Evolutionary conservation across 2,113 vertebrate species (phyloP).

Genomic region (Apteryx mantelli): DNA sequence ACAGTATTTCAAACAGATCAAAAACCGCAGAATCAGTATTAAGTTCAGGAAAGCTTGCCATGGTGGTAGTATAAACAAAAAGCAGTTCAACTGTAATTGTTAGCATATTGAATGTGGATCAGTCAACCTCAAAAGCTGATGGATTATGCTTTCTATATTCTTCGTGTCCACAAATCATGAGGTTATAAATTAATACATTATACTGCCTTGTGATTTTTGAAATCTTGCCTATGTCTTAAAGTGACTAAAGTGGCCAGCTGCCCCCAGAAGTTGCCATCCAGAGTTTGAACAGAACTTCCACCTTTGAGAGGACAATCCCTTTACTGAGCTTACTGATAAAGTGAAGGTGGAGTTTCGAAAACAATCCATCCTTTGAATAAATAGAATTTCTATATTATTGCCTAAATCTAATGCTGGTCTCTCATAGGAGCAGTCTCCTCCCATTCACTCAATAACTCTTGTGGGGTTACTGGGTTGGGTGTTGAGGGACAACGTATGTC

Average conservation of each 20-base stretch:
- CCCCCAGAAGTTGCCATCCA: not conserved
- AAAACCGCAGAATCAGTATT: not conserved
- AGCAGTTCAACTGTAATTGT: not conserved
- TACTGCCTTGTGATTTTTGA: not conserved
- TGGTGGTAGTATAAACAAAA: not conserved
- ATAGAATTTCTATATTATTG: not conserved
- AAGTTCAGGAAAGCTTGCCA: not conserved
- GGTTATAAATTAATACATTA: not conserved
- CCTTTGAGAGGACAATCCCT: not conserved
- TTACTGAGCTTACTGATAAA: not conserved
- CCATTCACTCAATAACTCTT: not conserved
- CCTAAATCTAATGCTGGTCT: not conserved
- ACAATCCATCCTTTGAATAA: not conserved
- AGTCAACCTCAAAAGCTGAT: not conserved
- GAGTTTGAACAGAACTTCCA: not conserved
- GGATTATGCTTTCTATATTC: not conserved
- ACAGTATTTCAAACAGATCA: not conserved
- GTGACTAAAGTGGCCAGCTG: not conserved
- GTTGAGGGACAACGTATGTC: accelerated
- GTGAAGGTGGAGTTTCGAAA: not conserved
- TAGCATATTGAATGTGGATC: not conserved
- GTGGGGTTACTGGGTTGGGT: not conserved
- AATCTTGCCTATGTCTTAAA: not conserved
- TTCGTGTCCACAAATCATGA: not conserved
- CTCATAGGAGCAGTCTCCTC: not conserved